Conservation (phyloP, 2,113 vertebrate genomes). For the Lates calcarifer region DNA sequence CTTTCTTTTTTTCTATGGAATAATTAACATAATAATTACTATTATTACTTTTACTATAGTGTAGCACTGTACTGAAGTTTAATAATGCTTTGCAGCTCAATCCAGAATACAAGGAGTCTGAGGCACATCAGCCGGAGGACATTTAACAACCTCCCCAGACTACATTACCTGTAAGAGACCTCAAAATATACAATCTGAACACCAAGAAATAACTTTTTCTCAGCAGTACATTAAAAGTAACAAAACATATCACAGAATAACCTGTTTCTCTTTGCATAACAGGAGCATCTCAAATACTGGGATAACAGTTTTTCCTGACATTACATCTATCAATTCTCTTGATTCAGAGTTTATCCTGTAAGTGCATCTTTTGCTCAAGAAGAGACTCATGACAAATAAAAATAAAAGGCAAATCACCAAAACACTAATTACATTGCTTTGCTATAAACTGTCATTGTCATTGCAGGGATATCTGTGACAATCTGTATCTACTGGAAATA, state of each 20-base stretch:
- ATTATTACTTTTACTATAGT: no score
- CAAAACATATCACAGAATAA: neutral
- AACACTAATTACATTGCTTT: neutral
- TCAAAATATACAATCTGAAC: neutral
- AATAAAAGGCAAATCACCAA: neutral
- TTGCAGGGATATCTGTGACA: conserved; percentile 90
- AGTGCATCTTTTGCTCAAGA: conserved; percentile 75
- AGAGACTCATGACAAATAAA: neutral
- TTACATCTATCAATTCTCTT: conserved; percentile 87
- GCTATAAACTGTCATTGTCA: neutral
- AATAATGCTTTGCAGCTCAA: conserved; percentile 82
- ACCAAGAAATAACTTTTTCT: no score
- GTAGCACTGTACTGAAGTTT: neutral
- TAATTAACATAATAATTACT: neutral
- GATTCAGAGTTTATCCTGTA: conserved; percentile 90
- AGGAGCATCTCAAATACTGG: conserved; percentile 93
- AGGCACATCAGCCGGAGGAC: conserved; percentile 84
- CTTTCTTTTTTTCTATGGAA: neutral
- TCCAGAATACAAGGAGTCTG: conserved; percentile 89
- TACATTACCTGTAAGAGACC: conserved; percentile 88
- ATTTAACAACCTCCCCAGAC: conserved; percentile 88
- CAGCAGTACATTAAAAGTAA: neutral
- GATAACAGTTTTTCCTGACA: conserved; percentile 87
- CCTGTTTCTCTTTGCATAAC: conserved; percentile 28
- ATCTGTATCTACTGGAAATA: conserved; percentile 87